phyloP scores from a whole-genome alignment of 2,113 vertebrate species.

The Pangasianodon hypophthalmus region DNA sequence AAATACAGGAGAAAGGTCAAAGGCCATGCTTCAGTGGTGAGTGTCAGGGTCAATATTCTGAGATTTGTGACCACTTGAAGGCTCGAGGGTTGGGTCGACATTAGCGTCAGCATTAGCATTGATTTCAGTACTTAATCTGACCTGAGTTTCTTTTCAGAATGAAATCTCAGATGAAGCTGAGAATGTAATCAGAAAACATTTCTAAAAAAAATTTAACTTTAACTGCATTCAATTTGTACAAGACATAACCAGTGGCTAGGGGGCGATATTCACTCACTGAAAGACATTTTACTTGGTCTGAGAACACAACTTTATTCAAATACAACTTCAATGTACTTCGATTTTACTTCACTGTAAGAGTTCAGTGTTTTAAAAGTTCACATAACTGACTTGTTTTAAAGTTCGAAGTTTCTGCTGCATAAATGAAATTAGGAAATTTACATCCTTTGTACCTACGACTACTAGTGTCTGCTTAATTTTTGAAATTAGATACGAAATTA shows the following conservation, averaged over 20 bases:
- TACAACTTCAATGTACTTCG: background rate
- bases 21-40: background rate
- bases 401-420: background rate
- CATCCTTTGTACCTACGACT: too few species aligned
- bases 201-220: background rate
- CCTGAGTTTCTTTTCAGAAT: background rate
- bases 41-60: too few species aligned
- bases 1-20: background rate
- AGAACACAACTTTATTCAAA: background rate
- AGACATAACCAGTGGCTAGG: background rate
- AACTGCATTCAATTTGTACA: background rate
- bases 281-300: background rate
- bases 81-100: background rate
- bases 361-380: background rate
- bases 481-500: background rate
- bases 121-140: background rate
- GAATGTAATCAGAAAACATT: background rate
- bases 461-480: background rate
- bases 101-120: background rate
- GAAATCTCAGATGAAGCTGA: background rate
- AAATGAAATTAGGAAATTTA: background rate
- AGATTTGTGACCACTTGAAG: background rate
- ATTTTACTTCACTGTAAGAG: background rate
- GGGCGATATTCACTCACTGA: background rate
- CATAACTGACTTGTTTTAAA: background rate